Conservation (phyloP, 2,797 vertebrate genomes). For the Coreius guichenoti region DNA sequence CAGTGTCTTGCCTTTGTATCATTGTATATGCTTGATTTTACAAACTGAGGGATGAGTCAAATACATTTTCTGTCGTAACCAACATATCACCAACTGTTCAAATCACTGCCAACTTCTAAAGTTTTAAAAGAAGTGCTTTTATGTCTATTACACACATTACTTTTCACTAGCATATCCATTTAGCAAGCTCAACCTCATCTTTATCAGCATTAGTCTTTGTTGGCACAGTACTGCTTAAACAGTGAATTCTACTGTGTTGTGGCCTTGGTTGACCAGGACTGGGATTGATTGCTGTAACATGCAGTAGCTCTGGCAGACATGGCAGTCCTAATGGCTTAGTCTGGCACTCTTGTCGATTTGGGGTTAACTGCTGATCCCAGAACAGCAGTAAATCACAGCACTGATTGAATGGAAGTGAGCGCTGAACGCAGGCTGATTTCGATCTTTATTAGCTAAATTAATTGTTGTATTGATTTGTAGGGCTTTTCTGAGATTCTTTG, state of each 20-base stretch:
- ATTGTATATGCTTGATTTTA: too few species aligned
- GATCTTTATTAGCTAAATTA: constrained; percentile 1
- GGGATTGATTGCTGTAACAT: constrained; percentile 11
- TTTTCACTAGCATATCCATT: background rate
- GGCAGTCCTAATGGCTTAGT: constrained; percentile 33
- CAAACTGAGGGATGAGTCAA: background rate
- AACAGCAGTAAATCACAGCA: constrained; percentile 17
- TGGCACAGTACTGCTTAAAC: background rate
- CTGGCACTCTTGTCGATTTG: constrained; percentile 11
- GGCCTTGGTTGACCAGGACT: constrained; percentile 7
- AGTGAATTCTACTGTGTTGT: background rate
- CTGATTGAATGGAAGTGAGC: constrained; percentile 27
- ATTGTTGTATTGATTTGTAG: constrained; percentile 40
- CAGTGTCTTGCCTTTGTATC: background rate
- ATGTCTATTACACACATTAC: background rate
- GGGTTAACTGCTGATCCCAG: constrained; percentile 34
- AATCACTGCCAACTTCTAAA: background rate
- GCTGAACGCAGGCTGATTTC: background rate
- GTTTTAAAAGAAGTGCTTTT: too few species aligned
- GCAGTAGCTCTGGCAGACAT: background rate
- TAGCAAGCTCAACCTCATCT: background rate
- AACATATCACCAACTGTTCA: background rate
- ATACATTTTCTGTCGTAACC: background rate
- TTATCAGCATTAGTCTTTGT: background rate
- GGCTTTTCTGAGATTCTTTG: background rate